phyloP scores from a whole-genome alignment of 2,797 vertebrate species.

The Galagoides demidoff region DNA sequence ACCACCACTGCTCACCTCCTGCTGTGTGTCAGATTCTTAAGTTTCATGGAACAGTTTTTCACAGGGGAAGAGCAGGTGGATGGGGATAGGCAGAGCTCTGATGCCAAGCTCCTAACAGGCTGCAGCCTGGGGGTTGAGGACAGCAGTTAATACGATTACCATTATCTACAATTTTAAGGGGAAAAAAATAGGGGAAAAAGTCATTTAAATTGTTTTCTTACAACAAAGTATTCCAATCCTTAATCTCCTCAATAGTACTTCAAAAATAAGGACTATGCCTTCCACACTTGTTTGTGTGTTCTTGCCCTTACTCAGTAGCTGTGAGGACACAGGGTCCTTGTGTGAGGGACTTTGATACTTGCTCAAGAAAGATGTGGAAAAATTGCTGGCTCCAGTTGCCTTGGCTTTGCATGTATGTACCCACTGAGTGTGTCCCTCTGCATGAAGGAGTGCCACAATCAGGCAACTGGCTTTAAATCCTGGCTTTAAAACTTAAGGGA shows the following conservation, averaged over 20 bases:
- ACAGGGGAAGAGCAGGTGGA: no score
- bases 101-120: no score
- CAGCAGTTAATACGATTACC: not conserved
- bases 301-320: not conserved
- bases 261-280: not conserved
- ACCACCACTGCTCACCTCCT: no score
- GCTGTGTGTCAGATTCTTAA: no score
- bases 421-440: not conserved
- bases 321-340: not conserved
- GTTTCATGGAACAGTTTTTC: no score
- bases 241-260: not conserved
- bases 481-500: not conserved
- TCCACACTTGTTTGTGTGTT: not conserved
- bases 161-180: constrained; percentile 4
- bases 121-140: no score
- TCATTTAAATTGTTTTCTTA: constrained; percentile 31
- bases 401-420: not conserved
- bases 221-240: not conserved
- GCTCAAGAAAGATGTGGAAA: not conserved
- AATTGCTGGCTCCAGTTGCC: not conserved
- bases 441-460: not conserved
- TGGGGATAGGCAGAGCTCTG: no score
- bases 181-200: not conserved
- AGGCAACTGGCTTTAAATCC: not conserved
- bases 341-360: not conserved